Evolutionary conservation across 2,888 invertebrate genomes (phyloP).

Genomic region (Dicranocentrus wangi): DNA sequence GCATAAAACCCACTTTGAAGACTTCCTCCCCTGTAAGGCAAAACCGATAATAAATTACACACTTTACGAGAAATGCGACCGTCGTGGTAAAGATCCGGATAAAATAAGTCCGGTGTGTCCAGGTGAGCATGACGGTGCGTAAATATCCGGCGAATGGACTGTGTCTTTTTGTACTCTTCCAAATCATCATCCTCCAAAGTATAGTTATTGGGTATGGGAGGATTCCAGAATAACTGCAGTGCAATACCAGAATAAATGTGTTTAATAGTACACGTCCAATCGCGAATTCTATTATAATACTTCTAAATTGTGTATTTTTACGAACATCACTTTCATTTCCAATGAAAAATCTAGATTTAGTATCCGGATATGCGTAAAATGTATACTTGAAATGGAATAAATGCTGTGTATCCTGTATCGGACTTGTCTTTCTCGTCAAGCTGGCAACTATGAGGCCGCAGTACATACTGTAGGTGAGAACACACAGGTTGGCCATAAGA

Average conservation of each 20-base stretch:
- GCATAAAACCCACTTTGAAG: constrained; percentile 26
- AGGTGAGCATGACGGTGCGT: constrained; percentile 23
- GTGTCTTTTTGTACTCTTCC: background rate
- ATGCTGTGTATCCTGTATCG: constrained; percentile 1
- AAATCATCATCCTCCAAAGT: too few species aligned
- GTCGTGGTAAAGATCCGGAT: background rate
- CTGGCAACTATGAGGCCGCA: constrained; percentile 29
- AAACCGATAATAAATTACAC: constrained; percentile 7
- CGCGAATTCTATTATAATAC: too few species aligned
- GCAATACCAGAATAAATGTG: too few species aligned
- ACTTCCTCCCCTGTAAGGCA: constrained; percentile 12
- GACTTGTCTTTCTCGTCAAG: background rate
- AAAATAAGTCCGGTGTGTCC: constrained; percentile 34
- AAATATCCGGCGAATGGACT: constrained; percentile 20
- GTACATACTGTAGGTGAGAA: constrained; percentile 13
- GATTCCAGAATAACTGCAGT: constrained; percentile 7
- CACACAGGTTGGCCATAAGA: background rate
- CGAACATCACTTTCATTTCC: constrained; percentile 8
- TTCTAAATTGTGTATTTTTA: too few species aligned
- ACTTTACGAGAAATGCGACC: background rate
- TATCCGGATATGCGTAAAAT: constrained; percentile 21
- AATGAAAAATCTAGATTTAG: background rate
- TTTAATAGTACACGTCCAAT: too few species aligned
- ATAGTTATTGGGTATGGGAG: background rate
- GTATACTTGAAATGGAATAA: constrained; percentile 24